These are phyloP conservation scores for Cheilosia vernalis DNA, from an alignment of 2,888 invertebrate genomes.

Conservation along the genomic window DNA sequence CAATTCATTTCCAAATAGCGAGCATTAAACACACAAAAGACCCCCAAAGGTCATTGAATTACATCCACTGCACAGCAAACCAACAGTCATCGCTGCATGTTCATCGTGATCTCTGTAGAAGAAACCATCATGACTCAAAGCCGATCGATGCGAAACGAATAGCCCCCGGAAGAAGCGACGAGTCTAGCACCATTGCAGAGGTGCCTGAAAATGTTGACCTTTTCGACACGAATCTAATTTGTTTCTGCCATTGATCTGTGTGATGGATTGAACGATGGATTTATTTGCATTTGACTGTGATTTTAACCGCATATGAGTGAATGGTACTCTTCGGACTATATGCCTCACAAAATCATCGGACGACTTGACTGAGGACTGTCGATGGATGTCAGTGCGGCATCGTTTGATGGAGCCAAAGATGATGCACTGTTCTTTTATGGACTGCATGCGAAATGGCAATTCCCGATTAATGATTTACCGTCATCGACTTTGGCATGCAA, in stretches of 20 bases:
- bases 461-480: neutral
- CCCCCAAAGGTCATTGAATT: conserved; percentile 25
- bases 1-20: conserved; percentile 17
- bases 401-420: neutral
- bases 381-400: conserved; percentile 19
- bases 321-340: conserved; percentile 1
- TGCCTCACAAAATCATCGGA: conserved; percentile 5
- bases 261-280: conserved; percentile 10
- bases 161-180: conserved; percentile 32
- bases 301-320: neutral
- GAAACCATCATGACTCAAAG: conserved; percentile 6
- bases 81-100: neutral
- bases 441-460: neutral
- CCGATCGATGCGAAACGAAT: conserved; percentile 33
- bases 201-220: conserved; percentile 42
- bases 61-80: neutral
- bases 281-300: conserved; percentile 26
- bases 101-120: neutral
- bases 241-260: conserved; percentile 24
- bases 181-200: neutral
- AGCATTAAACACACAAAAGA: conserved; percentile 7
- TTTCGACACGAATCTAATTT: conserved; percentile 33
- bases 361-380: conserved; percentile 32
- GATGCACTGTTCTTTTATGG: neutral
- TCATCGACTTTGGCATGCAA: neutral